Conservation (phyloP, 2,797 vertebrate genomes). For the Euphonia xanthogaster region DNA sequence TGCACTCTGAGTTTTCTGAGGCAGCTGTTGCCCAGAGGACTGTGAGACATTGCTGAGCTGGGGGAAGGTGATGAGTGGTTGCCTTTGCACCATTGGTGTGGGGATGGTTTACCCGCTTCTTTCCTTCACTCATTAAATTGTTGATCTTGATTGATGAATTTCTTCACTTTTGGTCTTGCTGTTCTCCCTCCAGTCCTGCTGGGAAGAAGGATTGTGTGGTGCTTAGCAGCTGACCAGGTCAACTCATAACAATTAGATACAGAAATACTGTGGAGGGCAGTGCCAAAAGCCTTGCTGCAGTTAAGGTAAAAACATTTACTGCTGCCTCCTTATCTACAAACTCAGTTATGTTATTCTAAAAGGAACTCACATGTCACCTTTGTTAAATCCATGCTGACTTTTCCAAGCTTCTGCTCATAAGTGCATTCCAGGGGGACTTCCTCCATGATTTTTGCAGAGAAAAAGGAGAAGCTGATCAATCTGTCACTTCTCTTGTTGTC, state of each 20-base stretch:
- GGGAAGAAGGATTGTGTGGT: background rate
- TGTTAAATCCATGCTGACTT: background rate
- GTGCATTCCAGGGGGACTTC: background rate
- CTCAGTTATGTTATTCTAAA: background rate
- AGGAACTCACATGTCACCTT: background rate
- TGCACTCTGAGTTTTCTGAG: background rate
- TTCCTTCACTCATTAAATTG: background rate
- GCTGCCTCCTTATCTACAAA: background rate
- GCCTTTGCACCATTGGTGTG: background rate
- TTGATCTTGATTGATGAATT: background rate
- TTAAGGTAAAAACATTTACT: background rate
- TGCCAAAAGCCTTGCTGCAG: background rate
- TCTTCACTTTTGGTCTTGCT: background rate
- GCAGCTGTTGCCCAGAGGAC: background rate
- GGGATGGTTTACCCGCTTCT: background rate
- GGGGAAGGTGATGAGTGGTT: accelerated
- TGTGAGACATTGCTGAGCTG: background rate
- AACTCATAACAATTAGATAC: background rate
- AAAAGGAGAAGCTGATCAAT: background rate
- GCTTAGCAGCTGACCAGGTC: background rate
- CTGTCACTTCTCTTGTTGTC: background rate
- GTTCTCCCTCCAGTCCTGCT: background rate
- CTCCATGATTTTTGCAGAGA: background rate
- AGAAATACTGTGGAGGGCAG: background rate
- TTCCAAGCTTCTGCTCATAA: background rate